phyloP scores from a whole-genome alignment of 2,797 vertebrate genomes.

The Tapirus indicus region DNA sequence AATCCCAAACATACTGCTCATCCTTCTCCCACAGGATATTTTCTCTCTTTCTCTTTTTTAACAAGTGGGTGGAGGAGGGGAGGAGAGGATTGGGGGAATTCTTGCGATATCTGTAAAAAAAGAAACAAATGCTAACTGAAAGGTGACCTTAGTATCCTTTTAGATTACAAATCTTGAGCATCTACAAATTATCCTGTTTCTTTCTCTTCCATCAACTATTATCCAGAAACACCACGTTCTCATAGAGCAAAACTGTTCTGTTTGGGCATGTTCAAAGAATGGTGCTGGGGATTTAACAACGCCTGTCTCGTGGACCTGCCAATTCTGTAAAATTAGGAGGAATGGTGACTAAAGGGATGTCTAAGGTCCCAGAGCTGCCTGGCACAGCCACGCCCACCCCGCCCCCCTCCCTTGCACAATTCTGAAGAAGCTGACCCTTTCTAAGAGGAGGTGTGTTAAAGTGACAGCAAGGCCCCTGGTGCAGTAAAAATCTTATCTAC shows the following conservation, averaged over 20 bases:
- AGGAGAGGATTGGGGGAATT: not conserved
- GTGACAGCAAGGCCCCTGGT: not conserved
- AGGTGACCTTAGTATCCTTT: not conserved
- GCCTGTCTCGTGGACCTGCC: not conserved
- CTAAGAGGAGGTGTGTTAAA: not conserved
- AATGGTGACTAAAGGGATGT: not conserved
- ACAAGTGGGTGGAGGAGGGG: not conserved
- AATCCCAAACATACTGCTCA: not conserved
- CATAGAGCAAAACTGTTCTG: slow-evolving; percentile 46
- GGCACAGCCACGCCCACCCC: not conserved
- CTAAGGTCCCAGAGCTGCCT: not conserved
- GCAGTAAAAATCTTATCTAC: slow-evolving; percentile 71
- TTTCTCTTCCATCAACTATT: slow-evolving; percentile 50
- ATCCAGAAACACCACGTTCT: slow-evolving; percentile 34
- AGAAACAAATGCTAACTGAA: slow-evolving; percentile 47
- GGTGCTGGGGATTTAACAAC: not conserved
- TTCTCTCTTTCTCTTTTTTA: not conserved
- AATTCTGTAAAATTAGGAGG: not conserved
- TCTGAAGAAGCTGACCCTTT: not conserved
- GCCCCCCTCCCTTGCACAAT: not conserved
- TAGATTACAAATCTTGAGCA: slow-evolving; percentile 26
- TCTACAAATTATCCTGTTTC: slow-evolving; percentile 37
- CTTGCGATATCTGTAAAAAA: not conserved
- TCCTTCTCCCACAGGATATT: not conserved
- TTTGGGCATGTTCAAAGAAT: slow-evolving; percentile 49